Percentiles rank a stretch among this genome's conserved stretches.
These are phyloP conservation scores for Papilio helenus DNA, from an alignment of 1,140 invertebrate species.

Conservation along the genomic window DNA sequence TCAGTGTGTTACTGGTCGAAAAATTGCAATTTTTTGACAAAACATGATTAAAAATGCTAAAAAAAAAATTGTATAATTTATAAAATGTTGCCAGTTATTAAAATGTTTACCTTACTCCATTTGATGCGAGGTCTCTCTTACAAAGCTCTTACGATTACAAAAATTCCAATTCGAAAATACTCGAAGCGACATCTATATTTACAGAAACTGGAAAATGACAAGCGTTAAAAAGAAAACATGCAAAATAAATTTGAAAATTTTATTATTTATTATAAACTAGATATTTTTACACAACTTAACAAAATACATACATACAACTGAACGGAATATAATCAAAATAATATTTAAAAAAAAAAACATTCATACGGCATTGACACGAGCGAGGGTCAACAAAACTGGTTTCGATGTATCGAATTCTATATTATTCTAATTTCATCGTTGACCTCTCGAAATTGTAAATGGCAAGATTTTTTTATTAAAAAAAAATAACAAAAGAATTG, in stretches of 20 bases:
- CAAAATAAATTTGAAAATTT: constrained; percentile 69
- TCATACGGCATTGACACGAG: constrained; percentile 60
- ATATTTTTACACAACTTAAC: constrained; percentile 82
- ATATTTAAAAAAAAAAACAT: constrained; percentile 66
- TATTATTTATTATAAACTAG: constrained; percentile 81
- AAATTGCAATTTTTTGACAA: too few relatives aligned
- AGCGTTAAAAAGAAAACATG: constrained; percentile 75
- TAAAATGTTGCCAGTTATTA: too few relatives aligned
- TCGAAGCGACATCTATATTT: constrained; percentile 66
- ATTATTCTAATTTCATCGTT: constrained; percentile 16
- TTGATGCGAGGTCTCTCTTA: constrained; percentile 22
- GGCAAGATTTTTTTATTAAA: constrained; percentile 52
- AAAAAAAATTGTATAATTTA: too few relatives aligned
- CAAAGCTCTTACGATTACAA: constrained; percentile 43
- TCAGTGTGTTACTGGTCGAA: too few relatives aligned
- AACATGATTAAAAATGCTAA: too few relatives aligned
- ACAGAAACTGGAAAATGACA: constrained; percentile 52
- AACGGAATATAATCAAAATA: constrained; percentile 77
- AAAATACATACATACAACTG: constrained; percentile 81
- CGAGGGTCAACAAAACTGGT: constrained; percentile 42
- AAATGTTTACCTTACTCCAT: not conserved
- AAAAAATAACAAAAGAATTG: not conserved
- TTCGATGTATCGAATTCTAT: constrained; percentile 44
- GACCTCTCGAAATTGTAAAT: constrained; percentile 34
- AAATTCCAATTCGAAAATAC: constrained; percentile 43